phyloP scores from a whole-genome alignment of 2,113 vertebrate species.

The Pelmatolapia mariae region DNA sequence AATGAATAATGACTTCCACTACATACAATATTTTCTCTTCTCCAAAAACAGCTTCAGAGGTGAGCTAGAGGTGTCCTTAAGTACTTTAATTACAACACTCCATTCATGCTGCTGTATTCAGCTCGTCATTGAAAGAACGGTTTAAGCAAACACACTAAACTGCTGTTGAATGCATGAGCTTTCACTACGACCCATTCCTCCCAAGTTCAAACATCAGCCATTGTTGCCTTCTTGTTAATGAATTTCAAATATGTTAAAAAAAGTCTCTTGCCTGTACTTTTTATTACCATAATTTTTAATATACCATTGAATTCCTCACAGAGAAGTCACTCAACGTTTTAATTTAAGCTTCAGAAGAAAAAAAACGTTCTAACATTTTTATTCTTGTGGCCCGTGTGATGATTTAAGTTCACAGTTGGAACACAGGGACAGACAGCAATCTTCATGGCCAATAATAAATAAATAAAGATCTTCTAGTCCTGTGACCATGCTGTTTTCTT shows the following conservation, averaged over 20 bases:
- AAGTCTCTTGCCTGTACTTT: background rate
- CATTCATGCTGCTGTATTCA: background rate
- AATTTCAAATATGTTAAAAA: background rate
- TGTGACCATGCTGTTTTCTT: background rate
- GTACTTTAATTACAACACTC: background rate
- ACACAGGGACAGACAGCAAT: background rate
- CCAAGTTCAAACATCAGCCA: background rate
- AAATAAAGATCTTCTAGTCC: background rate
- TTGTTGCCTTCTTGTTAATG: background rate
- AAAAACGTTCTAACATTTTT: background rate
- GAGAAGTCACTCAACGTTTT: background rate
- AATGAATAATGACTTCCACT: background rate
- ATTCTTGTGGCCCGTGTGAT: background rate
- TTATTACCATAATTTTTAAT: background rate
- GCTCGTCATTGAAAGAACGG: background rate
- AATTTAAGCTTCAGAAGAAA: background rate
- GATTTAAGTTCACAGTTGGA: constrained; percentile 24
- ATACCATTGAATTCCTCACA: background rate
- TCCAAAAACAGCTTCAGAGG: background rate
- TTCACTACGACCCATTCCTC: background rate
- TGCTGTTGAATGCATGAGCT: constrained; percentile 3
- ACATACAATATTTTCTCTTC: background rate
- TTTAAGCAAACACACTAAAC: background rate
- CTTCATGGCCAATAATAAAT: constrained; percentile 17
- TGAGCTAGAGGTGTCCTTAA: constrained; percentile 9